phyloP scores from a whole-genome alignment of 2,113 vertebrate genomes.

The Leuciscus idus region DNA sequence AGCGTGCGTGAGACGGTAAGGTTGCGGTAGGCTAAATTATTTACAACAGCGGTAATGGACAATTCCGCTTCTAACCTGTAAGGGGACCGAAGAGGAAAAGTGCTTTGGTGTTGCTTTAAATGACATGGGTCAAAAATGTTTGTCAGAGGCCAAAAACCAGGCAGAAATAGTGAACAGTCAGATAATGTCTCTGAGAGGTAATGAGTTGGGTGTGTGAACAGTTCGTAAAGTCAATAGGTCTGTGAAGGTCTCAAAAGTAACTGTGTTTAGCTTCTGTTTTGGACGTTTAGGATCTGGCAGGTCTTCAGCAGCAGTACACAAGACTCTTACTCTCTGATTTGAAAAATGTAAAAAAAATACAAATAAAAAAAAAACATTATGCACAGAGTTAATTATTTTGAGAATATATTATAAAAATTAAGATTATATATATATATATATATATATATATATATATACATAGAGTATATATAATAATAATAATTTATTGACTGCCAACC shows the following conservation, averaged over 20 bases:
- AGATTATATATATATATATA: no score
- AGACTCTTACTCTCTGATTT: conserved; percentile 65
- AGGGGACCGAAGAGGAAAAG: no score
- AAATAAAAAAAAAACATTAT: not conserved
- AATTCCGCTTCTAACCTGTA: no score
- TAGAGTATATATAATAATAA: no score
- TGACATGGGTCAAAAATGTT: not conserved
- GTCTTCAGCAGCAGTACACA: conserved; percentile 72
- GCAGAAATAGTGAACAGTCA: not conserved
- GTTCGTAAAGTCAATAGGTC: conserved; percentile 60
- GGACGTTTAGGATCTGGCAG: conserved; percentile 49
- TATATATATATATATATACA: no score
- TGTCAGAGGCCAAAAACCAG: not conserved
- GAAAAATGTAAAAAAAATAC: not conserved
- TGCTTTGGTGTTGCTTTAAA: not conserved
- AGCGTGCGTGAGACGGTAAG: no score
- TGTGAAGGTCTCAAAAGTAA: conserved; percentile 62
- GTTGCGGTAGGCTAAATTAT: no score
- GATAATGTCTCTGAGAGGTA: conserved; percentile 7
- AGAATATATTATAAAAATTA: no score
- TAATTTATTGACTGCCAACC: no score
- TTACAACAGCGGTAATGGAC: no score
- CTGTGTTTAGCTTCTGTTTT: conserved; percentile 49
- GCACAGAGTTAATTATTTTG: not conserved
- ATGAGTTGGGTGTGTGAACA: conserved; percentile 4